phyloP scores from a whole-genome alignment of 1,140 invertebrate species.

The Drosophila seguyi region DNA sequence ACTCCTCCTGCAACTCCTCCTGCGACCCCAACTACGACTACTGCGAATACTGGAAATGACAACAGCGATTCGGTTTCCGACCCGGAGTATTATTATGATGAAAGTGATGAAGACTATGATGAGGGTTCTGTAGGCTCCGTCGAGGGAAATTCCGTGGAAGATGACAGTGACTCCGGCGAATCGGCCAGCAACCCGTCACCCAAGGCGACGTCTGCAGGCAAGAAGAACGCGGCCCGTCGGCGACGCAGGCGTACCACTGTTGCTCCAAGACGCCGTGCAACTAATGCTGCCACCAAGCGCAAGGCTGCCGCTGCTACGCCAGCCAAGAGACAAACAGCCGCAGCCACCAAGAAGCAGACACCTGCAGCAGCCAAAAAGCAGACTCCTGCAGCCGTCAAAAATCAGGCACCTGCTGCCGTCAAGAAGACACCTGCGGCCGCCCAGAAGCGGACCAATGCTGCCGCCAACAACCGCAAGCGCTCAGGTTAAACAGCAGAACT shows the following conservation, averaged over 20 bases:
- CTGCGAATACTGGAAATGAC: neutral
- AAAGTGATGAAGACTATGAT: neutral
- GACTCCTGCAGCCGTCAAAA: neutral
- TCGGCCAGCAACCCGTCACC: neutral
- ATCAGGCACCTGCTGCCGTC: neutral
- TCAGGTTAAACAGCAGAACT: slow-evolving; percentile 3
- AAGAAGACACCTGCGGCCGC: slow-evolving; percentile 1
- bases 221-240: slow-evolving; percentile 8
- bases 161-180: neutral
- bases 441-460: slow-evolving; percentile 11
- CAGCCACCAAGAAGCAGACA: slow-evolving; percentile 9
- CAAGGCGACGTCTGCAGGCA: neutral
- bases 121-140: neutral
- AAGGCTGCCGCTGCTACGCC: slow-evolving; percentile 5
- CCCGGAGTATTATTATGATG: neutral
- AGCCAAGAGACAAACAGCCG: slow-evolving; percentile 7
- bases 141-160: neutral
- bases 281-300: slow-evolving; percentile 8
- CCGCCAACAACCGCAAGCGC: slow-evolving; percentile 27
- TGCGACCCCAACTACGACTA: no score
- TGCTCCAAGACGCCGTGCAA: slow-evolving; percentile 1
- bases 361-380: slow-evolving; percentile 11
- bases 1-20: no score
- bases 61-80: neutral
- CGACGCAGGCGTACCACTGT: slow-evolving; percentile 18